Evolutionary conservation across 35 echinoderm and acorn worm genomes (phyloP).

Genomic region (Ophioderma brevispina): DNA sequence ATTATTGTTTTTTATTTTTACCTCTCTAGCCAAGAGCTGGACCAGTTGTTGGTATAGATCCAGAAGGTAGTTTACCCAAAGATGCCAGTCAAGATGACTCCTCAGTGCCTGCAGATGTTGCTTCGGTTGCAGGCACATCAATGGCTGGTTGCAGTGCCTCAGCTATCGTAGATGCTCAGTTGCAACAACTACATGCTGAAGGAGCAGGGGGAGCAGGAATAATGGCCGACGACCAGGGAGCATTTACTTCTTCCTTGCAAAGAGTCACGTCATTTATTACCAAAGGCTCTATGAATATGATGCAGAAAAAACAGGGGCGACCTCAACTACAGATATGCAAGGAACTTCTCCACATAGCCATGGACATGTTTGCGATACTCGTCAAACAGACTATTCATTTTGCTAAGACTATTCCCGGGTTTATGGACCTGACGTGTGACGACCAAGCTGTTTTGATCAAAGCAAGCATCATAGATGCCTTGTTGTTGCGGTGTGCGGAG

Average conservation of each 20-base stretch:
- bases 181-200: not conserved
- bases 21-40: not conserved
- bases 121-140: not conserved
- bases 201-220: not conserved
- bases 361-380: slow-evolving; percentile 96
- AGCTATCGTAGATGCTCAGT: not conserved
- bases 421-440: slow-evolving; percentile 84
- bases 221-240: not conserved
- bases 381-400: slow-evolving; percentile 96
- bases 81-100: not conserved
- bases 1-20: too few relatives aligned
- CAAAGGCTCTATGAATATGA: slow-evolving; percentile 42
- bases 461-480: slow-evolving; percentile 81
- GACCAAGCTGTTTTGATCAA: slow-evolving; percentile 96
- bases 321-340: slow-evolving; percentile 66
- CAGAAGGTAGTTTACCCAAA: not conserved
- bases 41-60: not conserved
- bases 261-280: slow-evolving; percentile 66
- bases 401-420: slow-evolving; percentile 93
- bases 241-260: slow-evolving; percentile 8
- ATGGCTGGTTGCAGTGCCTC: not conserved
- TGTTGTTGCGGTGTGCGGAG: slow-evolving; percentile 85
- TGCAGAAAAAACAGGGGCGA: not conserved
- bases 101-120: too few relatives aligned
- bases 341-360: slow-evolving; percentile 88